phyloP scores from a whole-genome alignment of 2,113 vertebrate species.

The Chascanopsetta lugubris region DNA sequence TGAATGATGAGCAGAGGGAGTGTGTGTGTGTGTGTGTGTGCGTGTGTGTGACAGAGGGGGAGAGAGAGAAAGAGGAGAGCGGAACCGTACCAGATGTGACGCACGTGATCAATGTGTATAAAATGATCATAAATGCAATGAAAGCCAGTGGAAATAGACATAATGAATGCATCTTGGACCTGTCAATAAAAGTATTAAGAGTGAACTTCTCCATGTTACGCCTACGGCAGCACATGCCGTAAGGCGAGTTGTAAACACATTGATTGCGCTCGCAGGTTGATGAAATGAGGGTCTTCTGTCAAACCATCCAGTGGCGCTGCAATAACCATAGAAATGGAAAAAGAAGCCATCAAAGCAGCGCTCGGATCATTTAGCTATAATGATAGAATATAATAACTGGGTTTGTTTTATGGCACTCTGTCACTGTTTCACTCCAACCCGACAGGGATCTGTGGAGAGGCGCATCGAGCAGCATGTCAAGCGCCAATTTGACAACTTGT shows the following conservation, averaged over 20 bases:
- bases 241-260: no score
- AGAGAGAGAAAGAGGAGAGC: no score
- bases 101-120: no score
- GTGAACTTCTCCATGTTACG: no score
- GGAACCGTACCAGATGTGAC: no score
- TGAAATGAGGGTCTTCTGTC: constrained; percentile 1
- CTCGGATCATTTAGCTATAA: constrained; percentile 1
- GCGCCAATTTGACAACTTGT: constrained; percentile 22
- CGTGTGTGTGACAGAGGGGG: no score
- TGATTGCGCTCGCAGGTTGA: not conserved
- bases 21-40: no score
- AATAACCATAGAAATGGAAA: not conserved
- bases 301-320: not conserved
- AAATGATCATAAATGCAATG: no score
- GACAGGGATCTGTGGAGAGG: not conserved
- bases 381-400: constrained; percentile 1
- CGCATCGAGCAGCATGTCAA: constrained; percentile 12
- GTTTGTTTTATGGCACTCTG: not conserved
- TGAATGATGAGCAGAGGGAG: no score
- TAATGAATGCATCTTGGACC: no score
- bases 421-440: not conserved
- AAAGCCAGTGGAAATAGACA: no score
- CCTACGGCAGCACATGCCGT: no score
- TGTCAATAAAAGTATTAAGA: not conserved
- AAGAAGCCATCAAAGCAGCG: constrained; percentile 1